Evolutionary conservation across 1,140 invertebrate species (phyloP).

Genomic region (Acromyrmex heyeri): DNA sequence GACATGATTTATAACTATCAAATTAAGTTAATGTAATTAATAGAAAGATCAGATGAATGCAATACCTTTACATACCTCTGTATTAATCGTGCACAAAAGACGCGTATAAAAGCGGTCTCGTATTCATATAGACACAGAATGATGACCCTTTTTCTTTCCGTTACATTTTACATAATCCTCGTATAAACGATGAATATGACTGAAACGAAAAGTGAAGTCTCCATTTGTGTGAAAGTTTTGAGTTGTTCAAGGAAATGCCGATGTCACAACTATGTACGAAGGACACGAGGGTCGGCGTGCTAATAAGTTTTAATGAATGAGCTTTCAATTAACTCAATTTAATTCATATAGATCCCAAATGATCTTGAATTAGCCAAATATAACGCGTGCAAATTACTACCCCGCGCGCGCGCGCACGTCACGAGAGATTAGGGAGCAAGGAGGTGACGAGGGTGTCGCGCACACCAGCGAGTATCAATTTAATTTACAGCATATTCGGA

Average conservation of each 20-base stretch:
- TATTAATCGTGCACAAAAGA: neutral
- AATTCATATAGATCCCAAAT: neutral
- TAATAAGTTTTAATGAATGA: constrained; percentile 24
- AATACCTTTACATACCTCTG: neutral
- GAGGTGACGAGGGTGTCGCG: constrained; percentile 36
- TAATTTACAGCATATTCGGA: constrained; percentile 57
- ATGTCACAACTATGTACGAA: neutral
- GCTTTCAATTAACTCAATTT: constrained; percentile 23
- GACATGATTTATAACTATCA: constrained; percentile 43
- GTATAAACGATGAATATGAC: neutral
- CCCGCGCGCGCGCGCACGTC: neutral
- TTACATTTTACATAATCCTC: neutral
- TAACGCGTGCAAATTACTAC: constrained; percentile 35
- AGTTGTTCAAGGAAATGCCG: neutral
- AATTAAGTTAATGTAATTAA: constrained; percentile 35
- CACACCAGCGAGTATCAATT: constrained; percentile 46
- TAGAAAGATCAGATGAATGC: neutral
- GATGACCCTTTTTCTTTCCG: neutral
- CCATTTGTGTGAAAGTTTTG: neutral
- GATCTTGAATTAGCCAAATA: constrained; percentile 38
- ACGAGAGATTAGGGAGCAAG: constrained; percentile 48
- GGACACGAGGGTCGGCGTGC: neutral
- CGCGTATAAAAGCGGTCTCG: neutral
- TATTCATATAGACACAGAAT: neutral
- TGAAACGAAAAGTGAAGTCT: neutral